Conservation (phyloP, 2,888 invertebrate genomes). For the Andrena minutula region DNA sequence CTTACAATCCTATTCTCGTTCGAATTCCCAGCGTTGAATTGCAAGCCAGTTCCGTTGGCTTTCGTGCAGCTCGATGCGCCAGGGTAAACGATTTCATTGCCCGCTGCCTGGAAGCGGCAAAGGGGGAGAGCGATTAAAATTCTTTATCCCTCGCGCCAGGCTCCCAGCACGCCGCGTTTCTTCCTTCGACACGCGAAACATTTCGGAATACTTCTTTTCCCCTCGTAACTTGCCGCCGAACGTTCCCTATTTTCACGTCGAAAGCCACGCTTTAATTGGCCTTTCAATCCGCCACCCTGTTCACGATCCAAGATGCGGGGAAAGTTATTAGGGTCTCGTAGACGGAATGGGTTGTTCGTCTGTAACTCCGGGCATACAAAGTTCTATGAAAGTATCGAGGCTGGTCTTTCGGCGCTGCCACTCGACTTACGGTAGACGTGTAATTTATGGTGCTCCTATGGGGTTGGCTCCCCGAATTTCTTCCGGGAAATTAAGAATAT, state of each 20-base stretch:
- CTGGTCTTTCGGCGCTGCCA: not conserved
- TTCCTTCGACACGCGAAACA: not conserved
- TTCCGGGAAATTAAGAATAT: constrained; percentile 13
- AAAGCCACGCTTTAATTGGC: constrained; percentile 41
- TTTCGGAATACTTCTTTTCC: not conserved
- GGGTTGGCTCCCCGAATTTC: not conserved
- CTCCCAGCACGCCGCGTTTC: not conserved
- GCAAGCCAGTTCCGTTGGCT: constrained; percentile 1
- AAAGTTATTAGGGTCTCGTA: constrained; percentile 36
- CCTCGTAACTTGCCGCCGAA: not conserved
- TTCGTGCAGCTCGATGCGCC: not conserved
- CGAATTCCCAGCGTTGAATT: not conserved
- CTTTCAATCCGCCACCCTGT: not conserved
- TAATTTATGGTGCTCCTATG: constrained; percentile 17
- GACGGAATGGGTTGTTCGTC: constrained; percentile 37
- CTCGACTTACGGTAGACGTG: constrained; percentile 5
- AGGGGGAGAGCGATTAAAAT: constrained; percentile 22
- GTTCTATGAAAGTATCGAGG: constrained; percentile 1
- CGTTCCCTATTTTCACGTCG: constrained; percentile 8
- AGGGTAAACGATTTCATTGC: constrained; percentile 2
- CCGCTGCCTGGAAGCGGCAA: too few relatives aligned
- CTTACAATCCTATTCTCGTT: constrained; percentile 20
- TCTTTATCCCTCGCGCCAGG: not conserved
- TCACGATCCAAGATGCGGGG: not conserved
- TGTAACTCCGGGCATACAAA: constrained; percentile 27